Evolutionary conservation across 2,797 vertebrate species (phyloP).

Genomic region (Remorina albescens): DNA sequence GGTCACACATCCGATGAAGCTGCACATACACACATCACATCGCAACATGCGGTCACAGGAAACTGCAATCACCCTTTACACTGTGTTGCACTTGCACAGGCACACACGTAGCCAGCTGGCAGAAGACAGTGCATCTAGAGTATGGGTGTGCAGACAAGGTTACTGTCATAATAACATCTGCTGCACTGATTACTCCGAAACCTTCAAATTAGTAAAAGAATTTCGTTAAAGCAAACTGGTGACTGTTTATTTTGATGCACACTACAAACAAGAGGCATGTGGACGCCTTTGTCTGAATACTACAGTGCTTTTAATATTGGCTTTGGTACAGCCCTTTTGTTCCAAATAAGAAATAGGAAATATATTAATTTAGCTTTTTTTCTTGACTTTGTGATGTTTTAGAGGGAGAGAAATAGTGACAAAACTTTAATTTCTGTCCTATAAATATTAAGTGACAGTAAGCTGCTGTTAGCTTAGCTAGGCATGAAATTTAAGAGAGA

Average conservation of each 20-base stretch:
- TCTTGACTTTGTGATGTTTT: background rate
- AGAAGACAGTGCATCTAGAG: conserved; percentile 47
- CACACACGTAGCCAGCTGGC: conserved; percentile 48
- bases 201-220: conserved; percentile 21
- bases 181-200: conserved; percentile 40
- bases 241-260: background rate
- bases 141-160: conserved; percentile 50
- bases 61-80: conserved; percentile 67
- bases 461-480: background rate
- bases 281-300: background rate
- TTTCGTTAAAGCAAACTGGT: conserved; percentile 23
- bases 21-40: conserved; percentile 45
- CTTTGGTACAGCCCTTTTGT: background rate
- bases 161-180: conserved; percentile 53
- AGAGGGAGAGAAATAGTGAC: background rate
- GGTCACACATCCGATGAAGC: conserved; percentile 64
- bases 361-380: background rate
- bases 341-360: background rate
- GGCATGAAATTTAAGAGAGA: background rate
- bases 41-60: conserved; percentile 52
- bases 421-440: background rate
- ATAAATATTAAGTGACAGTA: background rate
- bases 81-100: conserved; percentile 17
- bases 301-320: background rate
- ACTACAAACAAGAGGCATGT: background rate